These are phyloP conservation scores for Pipistrellus pipistrellus DNA, from an alignment of 2,797 vertebrate species.

Conservation along the genomic window DNA sequence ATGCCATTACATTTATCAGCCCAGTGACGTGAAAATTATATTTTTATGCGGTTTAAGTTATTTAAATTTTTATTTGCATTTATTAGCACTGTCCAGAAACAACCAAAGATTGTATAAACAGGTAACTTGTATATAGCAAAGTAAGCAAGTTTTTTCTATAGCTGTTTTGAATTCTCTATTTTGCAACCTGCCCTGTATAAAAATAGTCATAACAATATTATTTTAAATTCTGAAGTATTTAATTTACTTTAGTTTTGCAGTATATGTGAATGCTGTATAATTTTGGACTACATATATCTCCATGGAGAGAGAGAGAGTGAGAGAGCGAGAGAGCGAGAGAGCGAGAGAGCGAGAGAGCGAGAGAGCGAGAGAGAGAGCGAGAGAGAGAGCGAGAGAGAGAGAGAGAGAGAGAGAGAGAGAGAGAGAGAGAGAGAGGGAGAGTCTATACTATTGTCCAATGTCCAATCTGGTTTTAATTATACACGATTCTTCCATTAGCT, in stretches of 20 bases:
- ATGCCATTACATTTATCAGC: conserved; percentile 66
- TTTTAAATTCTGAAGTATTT: conserved; percentile 84
- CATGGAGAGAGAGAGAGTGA: too few relatives aligned
- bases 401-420: too few relatives aligned
- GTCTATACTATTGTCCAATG: not conserved
- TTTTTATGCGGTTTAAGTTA: conserved; percentile 77
- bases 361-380: too few relatives aligned
- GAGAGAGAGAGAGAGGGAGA: too few relatives aligned
- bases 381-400: too few relatives aligned
- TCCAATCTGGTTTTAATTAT: not conserved
- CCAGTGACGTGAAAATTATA: conserved; percentile 69
- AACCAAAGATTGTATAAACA: conserved; percentile 71
- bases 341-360: too few relatives aligned
- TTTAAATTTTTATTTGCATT: conserved; percentile 74
- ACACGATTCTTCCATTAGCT: not conserved
- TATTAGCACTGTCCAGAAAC: conserved; percentile 68
- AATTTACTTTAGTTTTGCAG: conserved; percentile 74
- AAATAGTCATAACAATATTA: conserved; percentile 81
- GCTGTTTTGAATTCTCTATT: conserved; percentile 79
- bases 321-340: too few relatives aligned
- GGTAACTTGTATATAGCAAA: conserved; percentile 56
- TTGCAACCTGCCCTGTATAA: conserved; percentile 77
- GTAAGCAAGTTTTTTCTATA: conserved; percentile 30
- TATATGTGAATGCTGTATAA: not conserved
- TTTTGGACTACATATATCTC: not conserved